A percentile compares a stretch with the other conserved stretches of the same genome.
Evolutionary conservation across 2,888 invertebrate genomes (phyloP).

Genomic region (Loripinus fragilis): DNA sequence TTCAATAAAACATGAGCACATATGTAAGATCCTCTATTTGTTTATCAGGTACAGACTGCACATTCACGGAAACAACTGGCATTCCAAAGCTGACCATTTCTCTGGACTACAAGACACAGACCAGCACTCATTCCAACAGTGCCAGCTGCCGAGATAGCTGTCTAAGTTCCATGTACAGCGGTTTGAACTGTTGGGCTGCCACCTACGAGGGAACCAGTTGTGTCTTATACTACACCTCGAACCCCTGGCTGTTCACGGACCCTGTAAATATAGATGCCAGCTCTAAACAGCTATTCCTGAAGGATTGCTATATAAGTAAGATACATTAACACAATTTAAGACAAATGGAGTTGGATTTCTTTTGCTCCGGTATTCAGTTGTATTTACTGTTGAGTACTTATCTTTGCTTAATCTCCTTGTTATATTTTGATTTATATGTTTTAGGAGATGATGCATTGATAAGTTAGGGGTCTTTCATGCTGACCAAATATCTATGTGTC

Average conservation of each 20-base stretch:
- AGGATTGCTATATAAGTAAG: conserved; percentile 11
- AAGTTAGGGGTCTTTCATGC: no score
- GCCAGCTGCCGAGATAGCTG: background rate
- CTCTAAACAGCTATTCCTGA: background rate
- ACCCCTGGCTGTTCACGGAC: background rate
- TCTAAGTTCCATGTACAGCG: background rate
- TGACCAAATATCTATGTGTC: no score
- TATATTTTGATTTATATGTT: no score
- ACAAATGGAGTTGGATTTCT: no score
- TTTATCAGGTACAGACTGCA: conserved; percentile 1
- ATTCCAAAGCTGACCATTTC: background rate
- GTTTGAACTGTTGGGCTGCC: background rate
- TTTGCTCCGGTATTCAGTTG: no score
- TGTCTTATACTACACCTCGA: conserved; percentile 1
- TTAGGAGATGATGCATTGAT: no score
- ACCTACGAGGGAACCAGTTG: background rate
- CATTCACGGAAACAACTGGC: background rate
- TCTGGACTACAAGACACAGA: background rate
- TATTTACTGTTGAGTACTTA: no score
- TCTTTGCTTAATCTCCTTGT: no score
- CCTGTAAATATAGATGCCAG: background rate
- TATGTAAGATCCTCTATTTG: no score
- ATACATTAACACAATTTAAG: no score
- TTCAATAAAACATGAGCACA: no score
- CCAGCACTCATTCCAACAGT: background rate